Percentiles rank a stretch among this genome's conserved stretches.
Conservation (phyloP, 2,797 vertebrate genomes). For the Danio jaintianensis region DNA sequence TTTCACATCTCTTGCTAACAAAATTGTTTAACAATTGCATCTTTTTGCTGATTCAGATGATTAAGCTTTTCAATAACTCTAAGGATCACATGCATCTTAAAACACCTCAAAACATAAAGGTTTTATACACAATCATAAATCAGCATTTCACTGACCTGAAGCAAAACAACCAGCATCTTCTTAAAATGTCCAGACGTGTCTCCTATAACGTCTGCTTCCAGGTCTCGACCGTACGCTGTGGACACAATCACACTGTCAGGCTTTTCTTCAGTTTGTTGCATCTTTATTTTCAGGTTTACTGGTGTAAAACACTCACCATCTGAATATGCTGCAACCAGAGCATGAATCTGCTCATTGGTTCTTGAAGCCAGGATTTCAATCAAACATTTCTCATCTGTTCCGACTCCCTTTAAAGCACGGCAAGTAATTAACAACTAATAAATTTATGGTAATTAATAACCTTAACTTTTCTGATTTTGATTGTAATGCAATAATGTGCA, state of each 20-base stretch:
- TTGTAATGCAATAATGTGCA: too few species aligned
- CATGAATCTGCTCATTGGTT: constrained; percentile 87
- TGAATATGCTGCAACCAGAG: constrained; percentile 89
- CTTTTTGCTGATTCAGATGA: too few species aligned
- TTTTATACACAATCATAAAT: background rate
- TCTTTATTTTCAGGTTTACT: background rate
- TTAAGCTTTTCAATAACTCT: too few species aligned
- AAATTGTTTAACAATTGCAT: too few species aligned
- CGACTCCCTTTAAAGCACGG: constrained; percentile 78
- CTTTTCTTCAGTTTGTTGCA: background rate
- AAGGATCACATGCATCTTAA: too few species aligned
- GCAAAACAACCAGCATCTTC: constrained; percentile 95
- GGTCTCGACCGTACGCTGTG: constrained; percentile 87
- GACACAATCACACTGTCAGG: background rate
- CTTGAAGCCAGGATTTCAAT: constrained; percentile 94
- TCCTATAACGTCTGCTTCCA: constrained; percentile 85
- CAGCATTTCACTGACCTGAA: constrained; percentile 82
- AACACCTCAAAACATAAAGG: background rate
- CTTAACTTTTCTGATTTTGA: too few species aligned
- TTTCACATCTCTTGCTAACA: too few species aligned
- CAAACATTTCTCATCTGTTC: constrained; percentile 92
- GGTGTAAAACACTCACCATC: constrained; percentile 80
- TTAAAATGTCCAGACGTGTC: constrained; percentile 97
- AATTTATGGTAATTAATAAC: too few species aligned
- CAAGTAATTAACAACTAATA: too few species aligned